Evolutionary conservation across 2,113 vertebrate species (phyloP), one percentile per base, ranked within the genome.

Genomic region (Amblyopsis rosae): DNA sequence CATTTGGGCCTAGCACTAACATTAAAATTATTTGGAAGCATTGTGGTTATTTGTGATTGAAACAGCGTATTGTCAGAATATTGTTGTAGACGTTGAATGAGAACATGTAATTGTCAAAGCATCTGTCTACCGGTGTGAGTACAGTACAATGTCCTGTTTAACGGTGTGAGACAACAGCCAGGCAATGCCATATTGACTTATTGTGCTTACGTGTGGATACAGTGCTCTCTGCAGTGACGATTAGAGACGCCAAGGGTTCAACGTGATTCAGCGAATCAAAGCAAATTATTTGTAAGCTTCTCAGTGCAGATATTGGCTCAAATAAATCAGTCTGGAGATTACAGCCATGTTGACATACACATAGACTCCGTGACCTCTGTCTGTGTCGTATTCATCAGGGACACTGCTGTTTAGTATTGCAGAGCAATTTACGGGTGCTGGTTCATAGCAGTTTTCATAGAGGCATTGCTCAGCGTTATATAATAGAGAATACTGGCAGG

Each of bases 371-470:
- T 63, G 48, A 1, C 4, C 26, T 58, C 1, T 35, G 50, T 77
- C 56, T 1, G 10, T 50, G 56, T 58, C 66, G 59, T 60, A 63
- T 49, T 62, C 51, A 50, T 54, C 50, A 46, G 66, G 72, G 79
- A 81, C 65, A 73, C 32, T 19, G 60, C 72, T 67, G 57, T 77
- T 81, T 60, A 48, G 62, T n/a, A n/a, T 17, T 16, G 46, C 69
- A 65, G 54, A 35, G 57, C 67, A 65, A 63, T 70, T 76, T 70
- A 67, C 76, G 71, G 81, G 80, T 58, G 69, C 84, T 61, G 80
- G 70, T 76, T 86, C 78, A 62, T 70, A 75, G 45, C 76, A 7
- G 73, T 72, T 69, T 68, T 79, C 65, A 62, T 67, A 48, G 72
- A 81, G 70, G 79, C 70, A 46, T 54, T 45, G 47, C 65, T 13